Evolutionary conservation across 2,797 vertebrate species (phyloP).

Genomic region (Oreortyx pictus): DNA sequence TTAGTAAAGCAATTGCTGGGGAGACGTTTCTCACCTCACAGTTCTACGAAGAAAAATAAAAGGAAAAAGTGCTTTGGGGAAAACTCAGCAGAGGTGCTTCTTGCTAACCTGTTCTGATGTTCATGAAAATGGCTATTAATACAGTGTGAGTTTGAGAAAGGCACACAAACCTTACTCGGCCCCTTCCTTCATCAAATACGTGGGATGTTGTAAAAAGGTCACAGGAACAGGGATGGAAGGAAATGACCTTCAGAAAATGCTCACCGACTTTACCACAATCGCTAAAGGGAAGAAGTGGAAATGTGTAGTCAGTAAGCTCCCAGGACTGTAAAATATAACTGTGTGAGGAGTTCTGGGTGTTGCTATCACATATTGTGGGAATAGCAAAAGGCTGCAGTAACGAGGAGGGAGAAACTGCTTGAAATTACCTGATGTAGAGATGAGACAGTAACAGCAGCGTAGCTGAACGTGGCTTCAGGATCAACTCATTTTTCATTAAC

Average conservation of each 20-base stretch:
- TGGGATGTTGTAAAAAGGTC: background rate
- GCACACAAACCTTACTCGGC: background rate
- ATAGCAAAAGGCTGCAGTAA: background rate
- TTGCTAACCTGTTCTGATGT: background rate
- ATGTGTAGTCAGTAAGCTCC: fast-evolving
- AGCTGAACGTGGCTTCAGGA: background rate
- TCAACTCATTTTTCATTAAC: background rate
- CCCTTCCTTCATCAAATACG: fast-evolving
- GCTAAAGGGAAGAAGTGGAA: fast-evolving
- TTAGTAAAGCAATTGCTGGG: background rate
- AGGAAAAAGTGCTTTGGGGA: background rate
- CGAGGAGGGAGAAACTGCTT: background rate
- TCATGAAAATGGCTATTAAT: background rate
- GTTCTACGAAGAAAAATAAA: background rate
- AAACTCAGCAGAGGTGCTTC: fast-evolving
- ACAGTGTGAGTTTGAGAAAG: background rate
- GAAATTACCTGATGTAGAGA: background rate
- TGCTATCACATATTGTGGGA: fast-evolving
- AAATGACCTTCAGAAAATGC: background rate
- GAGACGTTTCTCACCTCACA: background rate
- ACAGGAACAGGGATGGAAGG: background rate
- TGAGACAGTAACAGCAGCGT: background rate
- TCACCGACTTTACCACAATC: background rate
- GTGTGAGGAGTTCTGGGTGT: background rate
- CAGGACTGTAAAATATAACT: background rate